Conservation (phyloP, 2,888 invertebrate genomes). For the Oasisia sp. region DNA sequence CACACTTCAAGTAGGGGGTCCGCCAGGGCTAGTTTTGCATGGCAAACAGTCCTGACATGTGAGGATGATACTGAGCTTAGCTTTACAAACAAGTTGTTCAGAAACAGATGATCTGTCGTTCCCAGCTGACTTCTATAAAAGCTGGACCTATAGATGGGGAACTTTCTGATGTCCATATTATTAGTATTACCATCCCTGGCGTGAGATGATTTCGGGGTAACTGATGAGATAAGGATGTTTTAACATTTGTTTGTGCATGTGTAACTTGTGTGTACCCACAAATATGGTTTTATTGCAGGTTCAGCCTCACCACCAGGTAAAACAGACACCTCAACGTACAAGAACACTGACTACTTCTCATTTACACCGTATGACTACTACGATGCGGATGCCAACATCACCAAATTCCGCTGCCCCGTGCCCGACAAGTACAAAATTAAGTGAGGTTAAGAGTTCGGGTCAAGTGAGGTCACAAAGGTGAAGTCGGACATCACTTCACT, state of each 20-base stretch:
- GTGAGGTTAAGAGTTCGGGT: neutral
- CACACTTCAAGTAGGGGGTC: no score
- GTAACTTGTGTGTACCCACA: neutral
- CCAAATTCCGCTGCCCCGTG: conserved; percentile 7
- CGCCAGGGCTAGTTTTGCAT: no score
- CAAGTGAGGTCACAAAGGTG: neutral
- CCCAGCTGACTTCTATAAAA: no score
- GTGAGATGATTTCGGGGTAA: neutral
- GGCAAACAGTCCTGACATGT: no score
- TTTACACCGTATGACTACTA: conserved; percentile 18
- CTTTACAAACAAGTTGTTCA: no score
- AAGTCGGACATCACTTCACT: neutral
- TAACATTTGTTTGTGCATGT: neutral
- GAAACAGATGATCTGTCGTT: no score
- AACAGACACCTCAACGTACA: neutral
- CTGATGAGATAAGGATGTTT: neutral
- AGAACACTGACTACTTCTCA: conserved; percentile 19
- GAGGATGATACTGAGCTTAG: no score
- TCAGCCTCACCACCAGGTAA: neutral
- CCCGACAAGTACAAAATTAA: conserved; percentile 22
- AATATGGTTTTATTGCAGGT: neutral
- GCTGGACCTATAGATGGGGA: no score
- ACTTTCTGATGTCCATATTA: no score
- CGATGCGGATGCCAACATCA: neutral
- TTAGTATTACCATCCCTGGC: no score